Percentiles rank a stretch among this genome's conserved stretches.
Conservation (phyloP, 2,113 vertebrate species). For the Aviceda subcristata region DNA sequence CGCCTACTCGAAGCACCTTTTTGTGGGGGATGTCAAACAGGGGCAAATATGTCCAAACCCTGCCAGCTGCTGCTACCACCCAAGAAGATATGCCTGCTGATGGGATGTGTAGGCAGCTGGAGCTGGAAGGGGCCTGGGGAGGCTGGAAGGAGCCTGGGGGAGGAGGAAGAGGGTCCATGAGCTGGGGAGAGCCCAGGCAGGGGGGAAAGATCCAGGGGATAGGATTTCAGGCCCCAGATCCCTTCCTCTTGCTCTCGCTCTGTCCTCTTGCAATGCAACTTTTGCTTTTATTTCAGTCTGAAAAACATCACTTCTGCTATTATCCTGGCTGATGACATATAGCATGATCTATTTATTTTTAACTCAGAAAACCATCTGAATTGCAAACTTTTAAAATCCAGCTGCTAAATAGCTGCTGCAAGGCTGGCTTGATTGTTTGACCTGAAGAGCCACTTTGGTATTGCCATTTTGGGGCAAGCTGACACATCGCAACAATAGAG, state of each 20-base stretch:
- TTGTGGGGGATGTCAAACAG: conserved; percentile 62
- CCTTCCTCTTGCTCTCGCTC: neutral
- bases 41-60: conserved; percentile 57
- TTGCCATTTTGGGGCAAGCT: neutral
- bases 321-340: neutral
- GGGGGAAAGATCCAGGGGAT: neutral
- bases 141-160: neutral
- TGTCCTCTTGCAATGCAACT: neutral
- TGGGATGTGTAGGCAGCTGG: conserved; percentile 44
- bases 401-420: neutral
- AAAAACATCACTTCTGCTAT: neutral
- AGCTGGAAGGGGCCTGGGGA: neutral
- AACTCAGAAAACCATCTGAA: neutral
- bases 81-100: conserved; percentile 51
- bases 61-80: conserved; percentile 59
- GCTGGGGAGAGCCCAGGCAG: neutral
- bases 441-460: neutral
- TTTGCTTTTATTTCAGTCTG: neutral
- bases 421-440: conserved; percentile 1
- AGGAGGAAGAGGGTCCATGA: neutral
- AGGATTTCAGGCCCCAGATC: neutral
- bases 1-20: conserved; percentile 32
- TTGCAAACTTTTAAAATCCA: neutral
- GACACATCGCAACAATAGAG: neutral
- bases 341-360: neutral